Evolutionary conservation across 2,113 vertebrate genomes (phyloP).

Genomic region (Triplophysa tibetana): DNA sequence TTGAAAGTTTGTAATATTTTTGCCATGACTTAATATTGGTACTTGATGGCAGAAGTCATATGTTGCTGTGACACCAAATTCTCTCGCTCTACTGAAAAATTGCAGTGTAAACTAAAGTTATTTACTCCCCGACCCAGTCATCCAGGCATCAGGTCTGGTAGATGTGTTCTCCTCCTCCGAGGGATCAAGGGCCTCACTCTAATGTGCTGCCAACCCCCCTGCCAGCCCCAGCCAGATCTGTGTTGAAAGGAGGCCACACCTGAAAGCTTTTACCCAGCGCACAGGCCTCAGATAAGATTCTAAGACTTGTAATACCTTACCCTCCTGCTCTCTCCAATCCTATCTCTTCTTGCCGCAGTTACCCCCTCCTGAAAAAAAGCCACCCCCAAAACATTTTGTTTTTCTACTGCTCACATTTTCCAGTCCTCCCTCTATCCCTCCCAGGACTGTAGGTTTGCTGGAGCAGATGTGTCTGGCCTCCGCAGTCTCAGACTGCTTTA

Average conservation of each 20-base stretch:
- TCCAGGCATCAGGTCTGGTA: slow-evolving; percentile 53
- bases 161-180: slow-evolving; percentile 38
- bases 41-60: too few species aligned
- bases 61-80: too few species aligned
- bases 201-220: slow-evolving; percentile 64
- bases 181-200: slow-evolving; percentile 61
- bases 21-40: too few species aligned
- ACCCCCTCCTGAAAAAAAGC: slow-evolving; percentile 28
- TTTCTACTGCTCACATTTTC: slow-evolving; percentile 58
- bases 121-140: background rate
- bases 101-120: too few species aligned
- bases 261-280: slow-evolving; percentile 66
- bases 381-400: slow-evolving; percentile 52
- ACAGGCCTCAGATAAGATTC: slow-evolving; percentile 64
- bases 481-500: slow-evolving; percentile 46
- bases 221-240: slow-evolving; percentile 46
- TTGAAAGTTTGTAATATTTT: too few species aligned
- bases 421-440: slow-evolving; percentile 26
- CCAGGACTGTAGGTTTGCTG: slow-evolving; percentile 49
- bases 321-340: slow-evolving; percentile 15
- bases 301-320: slow-evolving; percentile 41
- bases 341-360: slow-evolving; percentile 32
- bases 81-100: too few species aligned
- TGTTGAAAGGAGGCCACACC: slow-evolving; percentile 59
- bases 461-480: slow-evolving; percentile 67